A percentile compares a stretch with the other conserved stretches of the same genome.
Evolutionary conservation across 2,113 vertebrate genomes (phyloP).

Genomic region (Pygoscelis antarcticus): DNA sequence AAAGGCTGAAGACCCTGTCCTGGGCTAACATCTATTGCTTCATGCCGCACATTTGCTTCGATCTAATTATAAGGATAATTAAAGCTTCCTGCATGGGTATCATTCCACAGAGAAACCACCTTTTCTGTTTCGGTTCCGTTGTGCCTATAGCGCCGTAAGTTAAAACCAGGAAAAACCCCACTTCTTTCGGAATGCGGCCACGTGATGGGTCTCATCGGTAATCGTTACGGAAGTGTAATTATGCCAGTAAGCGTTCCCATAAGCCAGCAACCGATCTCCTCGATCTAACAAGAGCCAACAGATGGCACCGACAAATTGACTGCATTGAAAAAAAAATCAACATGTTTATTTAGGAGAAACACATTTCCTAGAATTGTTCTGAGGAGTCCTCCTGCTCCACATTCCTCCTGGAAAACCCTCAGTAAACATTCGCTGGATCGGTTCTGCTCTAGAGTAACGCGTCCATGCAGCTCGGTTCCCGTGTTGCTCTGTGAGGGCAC

Average conservation of each 20-base stretch:
- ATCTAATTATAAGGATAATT: neutral
- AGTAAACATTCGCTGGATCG: accelerated
- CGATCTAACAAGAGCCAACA: neutral
- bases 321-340: neutral
- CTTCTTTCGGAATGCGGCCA: neutral
- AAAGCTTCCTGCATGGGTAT: neutral
- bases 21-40: neutral
- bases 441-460: accelerated
- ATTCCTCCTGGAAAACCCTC: neutral
- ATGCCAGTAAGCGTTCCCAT: neutral
- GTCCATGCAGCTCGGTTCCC: accelerated
- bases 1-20: neutral
- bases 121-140: neutral
- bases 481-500: accelerated
- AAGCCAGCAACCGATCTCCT: neutral
- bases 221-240: neutral
- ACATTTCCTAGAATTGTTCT: neutral
- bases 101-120: neutral
- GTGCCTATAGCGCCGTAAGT: neutral
- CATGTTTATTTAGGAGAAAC: constrained; percentile 7
- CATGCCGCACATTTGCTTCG: neutral
- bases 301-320: constrained; percentile 4
- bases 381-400: neutral
- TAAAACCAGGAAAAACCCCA: neutral
- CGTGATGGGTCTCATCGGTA: neutral